phyloP scores from a whole-genome alignment of 2,113 vertebrate species.

The Aldabrachelys gigantea region DNA sequence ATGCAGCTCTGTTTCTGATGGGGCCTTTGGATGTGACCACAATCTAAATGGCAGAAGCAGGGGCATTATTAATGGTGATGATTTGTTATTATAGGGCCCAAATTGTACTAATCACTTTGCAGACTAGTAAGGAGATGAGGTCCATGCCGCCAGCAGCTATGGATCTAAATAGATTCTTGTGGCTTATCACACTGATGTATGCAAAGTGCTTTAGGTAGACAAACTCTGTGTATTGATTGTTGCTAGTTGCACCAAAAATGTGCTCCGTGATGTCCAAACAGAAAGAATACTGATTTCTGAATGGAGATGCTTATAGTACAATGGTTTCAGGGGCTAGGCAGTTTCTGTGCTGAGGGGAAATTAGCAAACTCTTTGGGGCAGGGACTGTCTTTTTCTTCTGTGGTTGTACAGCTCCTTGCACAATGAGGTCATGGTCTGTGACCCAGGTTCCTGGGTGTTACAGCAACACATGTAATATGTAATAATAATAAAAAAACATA shows the following conservation, averaged over 20 bases:
- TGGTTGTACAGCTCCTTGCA: neutral
- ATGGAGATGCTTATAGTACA: neutral
- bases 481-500: neutral
- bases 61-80: rapidly evolving
- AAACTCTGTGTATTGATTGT: neutral
- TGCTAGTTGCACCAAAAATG: neutral
- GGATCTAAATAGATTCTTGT: neutral
- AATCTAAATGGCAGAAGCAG: neutral
- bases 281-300: neutral
- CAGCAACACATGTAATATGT: too few species aligned
- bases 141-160: neutral
- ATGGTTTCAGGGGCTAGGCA: rapidly evolving
- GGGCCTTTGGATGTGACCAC: neutral
- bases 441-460: too few species aligned
- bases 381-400: rapidly evolving
- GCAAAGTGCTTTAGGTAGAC: neutral
- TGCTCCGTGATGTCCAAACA: neutral
- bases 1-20: neutral
- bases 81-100: neutral
- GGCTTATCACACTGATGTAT: neutral
- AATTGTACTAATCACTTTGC: neutral
- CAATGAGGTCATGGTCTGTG: neutral
- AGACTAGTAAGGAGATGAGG: neutral
- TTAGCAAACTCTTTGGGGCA: neutral
- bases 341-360: rapidly evolving